phyloP scores from a whole-genome alignment of 2,888 invertebrate species.

The Epinotia nisella region DNA sequence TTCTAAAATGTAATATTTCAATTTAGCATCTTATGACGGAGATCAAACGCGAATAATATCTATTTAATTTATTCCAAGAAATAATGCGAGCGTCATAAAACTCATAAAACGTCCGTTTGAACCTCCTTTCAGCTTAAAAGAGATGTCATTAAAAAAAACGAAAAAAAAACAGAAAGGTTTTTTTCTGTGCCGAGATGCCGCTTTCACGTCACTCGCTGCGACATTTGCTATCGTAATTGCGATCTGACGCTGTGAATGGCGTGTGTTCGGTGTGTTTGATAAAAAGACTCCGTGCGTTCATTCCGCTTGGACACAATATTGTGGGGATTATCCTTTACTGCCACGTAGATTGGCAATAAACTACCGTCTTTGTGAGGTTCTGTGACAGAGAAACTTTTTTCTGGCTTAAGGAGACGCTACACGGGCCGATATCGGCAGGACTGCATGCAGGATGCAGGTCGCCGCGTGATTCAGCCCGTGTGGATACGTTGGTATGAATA shows the following conservation, averaged over 20 bases:
- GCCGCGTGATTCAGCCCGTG: too few species aligned
- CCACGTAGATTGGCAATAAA: constrained; percentile 43
- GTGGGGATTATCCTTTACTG: constrained; percentile 45
- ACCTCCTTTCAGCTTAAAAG: constrained; percentile 46
- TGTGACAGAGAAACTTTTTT: constrained; percentile 18
- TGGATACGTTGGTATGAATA: too few species aligned
- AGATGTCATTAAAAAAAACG: constrained; percentile 51
- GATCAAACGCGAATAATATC: not conserved
- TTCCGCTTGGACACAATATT: constrained; percentile 44
- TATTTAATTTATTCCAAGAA: constrained; percentile 7
- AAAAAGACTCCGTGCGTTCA: constrained; percentile 49
- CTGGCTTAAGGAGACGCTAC: too few species aligned
- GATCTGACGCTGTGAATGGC: constrained; percentile 62
- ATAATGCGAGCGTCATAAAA: constrained; percentile 36
- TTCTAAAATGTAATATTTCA: not conserved
- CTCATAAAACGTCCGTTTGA: constrained; percentile 32
- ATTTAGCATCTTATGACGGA: not conserved
- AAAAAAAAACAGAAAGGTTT: constrained; percentile 49
- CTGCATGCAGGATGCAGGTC: too few species aligned
- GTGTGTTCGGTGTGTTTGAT: constrained; percentile 54
- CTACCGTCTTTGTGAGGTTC: constrained; percentile 17
- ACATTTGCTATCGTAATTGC: constrained; percentile 64
- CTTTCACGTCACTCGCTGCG: constrained; percentile 61
- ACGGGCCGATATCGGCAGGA: too few species aligned
- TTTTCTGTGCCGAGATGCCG: constrained; percentile 52